A percentile compares a stretch with the other conserved stretches of the same genome.
phyloP scores from a whole-genome alignment of 2,113 vertebrate species.

The Beaufortia kweichowensis region DNA sequence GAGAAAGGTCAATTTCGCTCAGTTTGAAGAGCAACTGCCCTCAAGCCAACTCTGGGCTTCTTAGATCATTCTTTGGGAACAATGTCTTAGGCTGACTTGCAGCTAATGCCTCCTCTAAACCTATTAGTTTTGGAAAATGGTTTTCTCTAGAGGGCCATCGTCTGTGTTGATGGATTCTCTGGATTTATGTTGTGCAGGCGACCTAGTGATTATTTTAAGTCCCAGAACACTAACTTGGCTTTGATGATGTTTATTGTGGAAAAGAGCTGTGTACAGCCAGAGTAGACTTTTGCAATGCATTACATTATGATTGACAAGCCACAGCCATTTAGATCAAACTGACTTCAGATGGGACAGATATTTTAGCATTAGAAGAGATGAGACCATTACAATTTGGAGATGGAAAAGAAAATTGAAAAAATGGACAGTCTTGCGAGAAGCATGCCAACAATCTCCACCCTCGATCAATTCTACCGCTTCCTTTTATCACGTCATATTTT shows the following conservation, averaged over 20 bases:
- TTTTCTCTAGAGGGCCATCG: conserved; percentile 39
- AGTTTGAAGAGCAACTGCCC: conserved; percentile 43
- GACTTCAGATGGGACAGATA: conserved; percentile 1
- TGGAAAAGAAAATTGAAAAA: conserved; percentile 33
- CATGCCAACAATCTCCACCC: neutral
- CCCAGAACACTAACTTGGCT: conserved; percentile 31
- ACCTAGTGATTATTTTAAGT: conserved; percentile 27
- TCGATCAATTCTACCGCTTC: conserved; percentile 34
- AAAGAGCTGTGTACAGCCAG: neutral
- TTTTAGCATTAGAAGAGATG: conserved; percentile 42
- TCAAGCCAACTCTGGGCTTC: conserved; percentile 39
- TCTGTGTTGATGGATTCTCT: conserved; percentile 34
- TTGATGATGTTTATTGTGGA: conserved; percentile 18
- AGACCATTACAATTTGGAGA: conserved; percentile 13
- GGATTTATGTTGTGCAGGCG: conserved; percentile 35
- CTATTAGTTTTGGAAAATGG: conserved; percentile 41
- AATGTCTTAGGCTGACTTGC: conserved; percentile 36
- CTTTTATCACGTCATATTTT: conserved; percentile 36
- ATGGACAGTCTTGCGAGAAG: conserved; percentile 19
- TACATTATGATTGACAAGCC: conserved; percentile 26
- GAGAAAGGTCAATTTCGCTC: conserved; percentile 46
- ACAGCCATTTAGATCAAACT: neutral
- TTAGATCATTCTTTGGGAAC: conserved; percentile 39
- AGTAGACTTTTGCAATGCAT: conserved; percentile 2
- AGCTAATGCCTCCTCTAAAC: conserved; percentile 46